These are phyloP conservation scores for Diadema setosum DNA, from an alignment of 35 echinoderm and acorn worm genomes.

Conservation along the genomic window DNA sequence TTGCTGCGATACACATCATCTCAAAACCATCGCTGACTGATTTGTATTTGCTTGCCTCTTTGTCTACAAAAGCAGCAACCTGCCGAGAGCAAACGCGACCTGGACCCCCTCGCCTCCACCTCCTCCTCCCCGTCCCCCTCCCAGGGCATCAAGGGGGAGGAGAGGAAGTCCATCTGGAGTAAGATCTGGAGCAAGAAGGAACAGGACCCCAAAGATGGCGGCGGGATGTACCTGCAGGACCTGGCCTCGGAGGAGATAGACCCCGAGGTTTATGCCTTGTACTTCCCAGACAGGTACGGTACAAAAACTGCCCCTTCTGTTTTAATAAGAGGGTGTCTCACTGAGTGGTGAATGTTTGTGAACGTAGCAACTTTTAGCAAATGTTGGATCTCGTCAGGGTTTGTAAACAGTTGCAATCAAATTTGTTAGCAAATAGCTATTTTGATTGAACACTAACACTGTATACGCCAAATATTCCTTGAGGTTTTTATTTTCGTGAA, in stretches of 20 bases:
- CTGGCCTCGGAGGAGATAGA: constrained; percentile 84
- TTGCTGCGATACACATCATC: too few species aligned
- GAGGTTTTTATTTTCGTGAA: too few species aligned
- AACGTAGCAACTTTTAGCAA: too few species aligned
- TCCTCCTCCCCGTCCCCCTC: not conserved
- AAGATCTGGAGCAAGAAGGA: constrained; percentile 57
- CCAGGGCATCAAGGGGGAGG: not conserved
- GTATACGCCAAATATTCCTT: too few species aligned
- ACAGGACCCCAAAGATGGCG: constrained; percentile 46
- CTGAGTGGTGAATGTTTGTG: too few species aligned
- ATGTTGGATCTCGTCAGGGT: too few species aligned
- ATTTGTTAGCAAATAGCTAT: too few species aligned
- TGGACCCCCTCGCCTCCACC: not conserved
- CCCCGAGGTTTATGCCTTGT: constrained; percentile 91
- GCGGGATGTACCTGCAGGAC: constrained; percentile 92
- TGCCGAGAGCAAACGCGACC: not conserved
- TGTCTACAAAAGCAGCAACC: not conserved
- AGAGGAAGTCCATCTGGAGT: constrained; percentile 58
- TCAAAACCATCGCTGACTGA: too few species aligned
- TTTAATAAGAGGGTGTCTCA: too few species aligned
- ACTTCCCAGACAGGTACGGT: constrained; percentile 82
- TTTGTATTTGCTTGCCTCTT: not conserved
- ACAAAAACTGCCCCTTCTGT: too few species aligned
- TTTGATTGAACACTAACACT: too few species aligned
- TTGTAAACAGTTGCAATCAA: too few species aligned